Evolutionary conservation across 2,797 vertebrate genomes (phyloP).

Genomic region (Aphelocoma californica): DNA sequence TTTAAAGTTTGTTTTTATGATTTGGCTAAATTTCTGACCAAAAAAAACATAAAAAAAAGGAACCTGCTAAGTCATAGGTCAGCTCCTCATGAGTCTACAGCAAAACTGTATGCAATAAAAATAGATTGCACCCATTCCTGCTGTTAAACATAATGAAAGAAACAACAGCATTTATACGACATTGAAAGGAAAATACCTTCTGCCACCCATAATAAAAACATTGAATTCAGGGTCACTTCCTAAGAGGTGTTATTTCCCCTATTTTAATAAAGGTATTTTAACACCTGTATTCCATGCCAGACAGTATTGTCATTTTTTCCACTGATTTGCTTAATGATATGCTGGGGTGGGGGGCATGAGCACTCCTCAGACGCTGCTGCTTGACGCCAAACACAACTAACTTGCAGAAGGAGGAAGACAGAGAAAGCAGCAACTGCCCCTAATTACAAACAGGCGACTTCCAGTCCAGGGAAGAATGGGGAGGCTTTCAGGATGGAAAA

Average conservation of each 20-base stretch:
- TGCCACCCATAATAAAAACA: constrained; percentile 59
- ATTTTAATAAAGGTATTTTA: constrained; percentile 74
- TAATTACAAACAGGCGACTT: constrained; percentile 69
- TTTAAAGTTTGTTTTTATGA: constrained; percentile 27
- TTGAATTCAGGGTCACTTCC: constrained; percentile 68
- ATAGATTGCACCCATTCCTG: constrained; percentile 41
- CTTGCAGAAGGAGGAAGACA: constrained; percentile 59
- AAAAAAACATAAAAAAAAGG: background rate
- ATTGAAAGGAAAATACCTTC: constrained; percentile 48
- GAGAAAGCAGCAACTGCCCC: constrained; percentile 58
- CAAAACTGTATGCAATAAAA: constrained; percentile 52
- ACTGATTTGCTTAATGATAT: constrained; percentile 47
- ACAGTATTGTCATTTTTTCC: constrained; percentile 72
- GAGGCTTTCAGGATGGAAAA: constrained; percentile 60
- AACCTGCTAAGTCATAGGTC: constrained; percentile 38
- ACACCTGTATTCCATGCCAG: constrained; percentile 68
- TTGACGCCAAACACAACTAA: constrained; percentile 70
- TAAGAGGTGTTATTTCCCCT: constrained; percentile 74
- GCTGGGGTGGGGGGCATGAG: background rate
- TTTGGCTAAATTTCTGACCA: constrained; percentile 17
- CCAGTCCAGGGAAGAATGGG: constrained; percentile 32
- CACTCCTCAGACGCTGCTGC: constrained; percentile 46
- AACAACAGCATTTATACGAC: constrained; percentile 54
- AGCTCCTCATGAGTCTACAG: background rate
- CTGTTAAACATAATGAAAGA: constrained; percentile 52